Conservation (phyloP, 2,888 invertebrate genomes). For the Agrochola circellaris region DNA sequence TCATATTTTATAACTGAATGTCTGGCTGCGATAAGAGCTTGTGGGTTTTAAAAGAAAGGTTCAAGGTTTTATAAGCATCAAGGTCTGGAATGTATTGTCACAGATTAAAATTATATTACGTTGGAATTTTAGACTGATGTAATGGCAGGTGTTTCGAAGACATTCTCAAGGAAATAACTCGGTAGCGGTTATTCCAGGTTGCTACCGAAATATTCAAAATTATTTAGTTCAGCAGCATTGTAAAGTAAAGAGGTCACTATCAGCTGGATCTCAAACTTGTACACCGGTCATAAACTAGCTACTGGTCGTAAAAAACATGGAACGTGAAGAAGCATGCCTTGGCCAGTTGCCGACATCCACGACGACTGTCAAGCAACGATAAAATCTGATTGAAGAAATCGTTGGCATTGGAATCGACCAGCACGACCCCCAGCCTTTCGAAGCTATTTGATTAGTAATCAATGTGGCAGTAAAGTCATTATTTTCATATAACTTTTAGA, state of each 20-base stretch:
- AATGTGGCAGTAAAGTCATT: slow-evolving; percentile 53
- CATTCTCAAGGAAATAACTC: slow-evolving; percentile 18
- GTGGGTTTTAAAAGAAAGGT: slow-evolving; percentile 35
- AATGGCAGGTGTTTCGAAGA: neutral
- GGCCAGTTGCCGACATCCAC: slow-evolving; percentile 68
- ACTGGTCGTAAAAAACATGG: slow-evolving; percentile 69
- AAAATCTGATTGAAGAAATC: slow-evolving; percentile 75
- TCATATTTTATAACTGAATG: slow-evolving; percentile 47
- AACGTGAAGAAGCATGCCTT: slow-evolving; percentile 72
- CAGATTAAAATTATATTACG: neutral
- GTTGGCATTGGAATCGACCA: slow-evolving; percentile 73
- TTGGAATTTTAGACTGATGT: neutral
- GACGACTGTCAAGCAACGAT: slow-evolving; percentile 77
- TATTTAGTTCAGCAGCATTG: slow-evolving; percentile 42
- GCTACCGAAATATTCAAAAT: slow-evolving; percentile 35
- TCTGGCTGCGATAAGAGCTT: slow-evolving; percentile 37
- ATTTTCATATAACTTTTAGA: slow-evolving; percentile 22
- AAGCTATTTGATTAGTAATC: slow-evolving; percentile 63
- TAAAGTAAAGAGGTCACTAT: slow-evolving; percentile 56
- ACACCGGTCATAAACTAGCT: slow-evolving; percentile 65
- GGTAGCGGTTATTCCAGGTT: neutral
- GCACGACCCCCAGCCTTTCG: slow-evolving; percentile 57
- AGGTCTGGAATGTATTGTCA: neutral
- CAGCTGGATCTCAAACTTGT: slow-evolving; percentile 58
- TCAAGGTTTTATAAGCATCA: slow-evolving; percentile 24